A percentile compares a stretch with the other conserved stretches of the same genome.
phyloP scores from a whole-genome alignment of 2,888 invertebrate species.

The Sminthurides aquaticus region DNA sequence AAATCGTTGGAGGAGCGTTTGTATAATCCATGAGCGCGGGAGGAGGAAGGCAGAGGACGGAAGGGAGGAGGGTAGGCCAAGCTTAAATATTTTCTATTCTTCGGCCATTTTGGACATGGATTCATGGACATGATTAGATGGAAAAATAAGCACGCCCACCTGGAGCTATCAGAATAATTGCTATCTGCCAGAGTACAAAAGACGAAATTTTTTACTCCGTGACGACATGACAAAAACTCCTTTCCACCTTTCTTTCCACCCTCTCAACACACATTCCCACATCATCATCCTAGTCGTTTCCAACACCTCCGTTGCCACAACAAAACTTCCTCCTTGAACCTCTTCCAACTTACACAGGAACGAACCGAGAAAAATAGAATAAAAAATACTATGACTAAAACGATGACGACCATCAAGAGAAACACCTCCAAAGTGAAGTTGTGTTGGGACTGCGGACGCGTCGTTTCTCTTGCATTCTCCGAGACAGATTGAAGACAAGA shows the following conservation, averaged over 20 bases:
- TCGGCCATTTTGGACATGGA: conserved; percentile 43
- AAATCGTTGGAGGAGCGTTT: not conserved
- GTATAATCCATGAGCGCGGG: not conserved
- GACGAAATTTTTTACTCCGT: conserved; percentile 32
- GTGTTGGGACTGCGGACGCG: too few relatives aligned
- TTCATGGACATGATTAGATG: conserved; percentile 42
- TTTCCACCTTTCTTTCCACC: conserved; percentile 4
- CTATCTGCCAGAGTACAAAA: conserved; percentile 35
- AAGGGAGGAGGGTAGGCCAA: too few relatives aligned
- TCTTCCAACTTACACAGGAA: not conserved
- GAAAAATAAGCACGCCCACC: conserved; percentile 43
- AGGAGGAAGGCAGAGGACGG: conserved; percentile 18
- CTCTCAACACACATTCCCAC: not conserved
- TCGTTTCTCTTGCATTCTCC: too few relatives aligned
- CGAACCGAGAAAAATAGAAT: not conserved
- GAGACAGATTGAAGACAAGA: too few relatives aligned
- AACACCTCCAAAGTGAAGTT: too few relatives aligned
- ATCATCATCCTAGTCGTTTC: not conserved
- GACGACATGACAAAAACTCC: conserved; percentile 29
- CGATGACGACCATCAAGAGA: not conserved
- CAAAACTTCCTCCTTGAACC: not conserved
- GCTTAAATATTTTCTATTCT: too few relatives aligned
- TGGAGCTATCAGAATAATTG: conserved; percentile 44
- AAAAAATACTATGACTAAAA: conserved; percentile 1
- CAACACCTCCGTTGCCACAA: not conserved